phyloP scores from a whole-genome alignment of 2,888 invertebrate species.

The Drepana falcataria region DNA sequence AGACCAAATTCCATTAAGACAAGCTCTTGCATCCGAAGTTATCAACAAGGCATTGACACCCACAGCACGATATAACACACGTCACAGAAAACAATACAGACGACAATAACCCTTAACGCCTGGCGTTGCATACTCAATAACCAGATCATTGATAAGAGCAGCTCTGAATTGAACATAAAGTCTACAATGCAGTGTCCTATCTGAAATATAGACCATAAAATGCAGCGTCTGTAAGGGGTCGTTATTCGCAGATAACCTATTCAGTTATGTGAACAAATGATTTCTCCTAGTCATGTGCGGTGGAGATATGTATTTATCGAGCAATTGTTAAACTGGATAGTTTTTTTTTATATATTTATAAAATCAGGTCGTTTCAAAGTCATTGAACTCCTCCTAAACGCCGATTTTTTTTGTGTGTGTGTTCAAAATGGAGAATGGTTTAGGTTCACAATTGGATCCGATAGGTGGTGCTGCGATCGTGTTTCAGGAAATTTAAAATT shows the following conservation, averaged over 20 bases:
- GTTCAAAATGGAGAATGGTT: no score
- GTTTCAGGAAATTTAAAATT: no score
- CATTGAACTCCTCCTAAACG: no score
- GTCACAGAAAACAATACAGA: background rate
- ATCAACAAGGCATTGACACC: background rate
- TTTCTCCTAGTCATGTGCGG: background rate
- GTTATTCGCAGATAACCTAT: constrained; percentile 28
- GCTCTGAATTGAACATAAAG: background rate
- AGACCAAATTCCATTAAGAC: background rate
- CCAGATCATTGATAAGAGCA: background rate
- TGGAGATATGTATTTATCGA: background rate
- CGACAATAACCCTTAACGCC: constrained; percentile 9
- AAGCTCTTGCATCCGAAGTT: background rate
- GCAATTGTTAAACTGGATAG: background rate
- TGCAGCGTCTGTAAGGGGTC: constrained; percentile 15
- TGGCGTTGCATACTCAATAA: background rate
- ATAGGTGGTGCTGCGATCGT: no score
- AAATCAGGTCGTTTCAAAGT: no score
- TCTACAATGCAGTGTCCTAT: constrained; percentile 1
- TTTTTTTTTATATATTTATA: no score
- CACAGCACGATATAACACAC: background rate
- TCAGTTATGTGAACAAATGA: constrained; percentile 9
- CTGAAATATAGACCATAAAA: constrained; percentile 24
- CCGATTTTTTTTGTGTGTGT: no score
- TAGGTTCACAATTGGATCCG: no score